Evolutionary conservation across 2,888 invertebrate species (phyloP).

Genomic region (Pammene aurita): DNA sequence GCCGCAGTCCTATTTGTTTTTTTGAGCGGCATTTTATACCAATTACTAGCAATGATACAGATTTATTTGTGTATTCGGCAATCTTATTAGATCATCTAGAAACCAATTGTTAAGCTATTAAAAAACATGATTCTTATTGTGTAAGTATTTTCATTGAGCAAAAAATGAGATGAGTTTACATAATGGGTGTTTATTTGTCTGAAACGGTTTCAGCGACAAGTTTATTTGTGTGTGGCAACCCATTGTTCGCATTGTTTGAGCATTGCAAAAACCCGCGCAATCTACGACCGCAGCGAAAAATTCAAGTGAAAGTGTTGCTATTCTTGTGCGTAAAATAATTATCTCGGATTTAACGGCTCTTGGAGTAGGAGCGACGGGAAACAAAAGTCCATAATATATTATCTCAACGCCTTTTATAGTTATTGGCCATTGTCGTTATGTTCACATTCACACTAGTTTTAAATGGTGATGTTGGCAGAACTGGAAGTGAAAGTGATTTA

Average conservation of each 20-base stretch:
- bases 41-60: slow-evolving; percentile 72
- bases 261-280: slow-evolving; percentile 40
- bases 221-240: slow-evolving; percentile 44
- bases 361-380: slow-evolving; percentile 55
- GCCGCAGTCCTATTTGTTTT: slow-evolving; percentile 64
- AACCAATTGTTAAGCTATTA: slow-evolving; percentile 41
- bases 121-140: slow-evolving; percentile 33
- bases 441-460: slow-evolving; percentile 45
- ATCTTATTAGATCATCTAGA: slow-evolving; percentile 55
- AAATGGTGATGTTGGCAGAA: slow-evolving; percentile 35
- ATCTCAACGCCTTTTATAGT: slow-evolving; percentile 41
- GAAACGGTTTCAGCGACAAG: slow-evolving; percentile 37
- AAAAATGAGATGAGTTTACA: slow-evolving; percentile 24
- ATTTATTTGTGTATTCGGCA: slow-evolving; percentile 59
- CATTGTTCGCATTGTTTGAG: slow-evolving; percentile 43
- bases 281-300: slow-evolving; percentile 50
- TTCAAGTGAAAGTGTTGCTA: slow-evolving; percentile 69
- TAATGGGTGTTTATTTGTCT: slow-evolving; percentile 29
- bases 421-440: slow-evolving; percentile 41
- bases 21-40: slow-evolving; percentile 51
- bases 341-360: slow-evolving; percentile 54
- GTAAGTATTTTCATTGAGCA: slow-evolving; percentile 11
- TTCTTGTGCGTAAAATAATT: slow-evolving; percentile 64
- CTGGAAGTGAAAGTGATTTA: slow-evolving; percentile 42
- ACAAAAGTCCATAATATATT: slow-evolving; percentile 36